A percentile compares a stretch with the other conserved stretches of the same genome.
Evolutionary conservation across 2,113 vertebrate species (phyloP).

Genomic region (Xenopus laevis): DNA sequence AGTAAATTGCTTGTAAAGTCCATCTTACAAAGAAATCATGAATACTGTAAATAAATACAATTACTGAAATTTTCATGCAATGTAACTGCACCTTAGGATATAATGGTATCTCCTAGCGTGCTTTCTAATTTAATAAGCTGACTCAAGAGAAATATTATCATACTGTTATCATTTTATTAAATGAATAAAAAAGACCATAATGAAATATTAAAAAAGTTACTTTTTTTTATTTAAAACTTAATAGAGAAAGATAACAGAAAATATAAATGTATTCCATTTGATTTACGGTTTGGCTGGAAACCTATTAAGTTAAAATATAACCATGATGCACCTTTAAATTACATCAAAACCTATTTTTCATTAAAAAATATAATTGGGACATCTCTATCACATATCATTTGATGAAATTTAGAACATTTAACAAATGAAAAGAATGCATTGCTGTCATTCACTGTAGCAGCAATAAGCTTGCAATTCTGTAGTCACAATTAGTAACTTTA

Average conservation of each 20-base stretch:
- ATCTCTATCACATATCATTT: slow-evolving; percentile 44
- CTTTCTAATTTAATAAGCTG: slow-evolving; percentile 59
- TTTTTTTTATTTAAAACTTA: slow-evolving; percentile 66
- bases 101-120: too few relatives aligned
- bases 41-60: too few relatives aligned
- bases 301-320: slow-evolving; percentile 58
- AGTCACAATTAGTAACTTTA: too few relatives aligned
- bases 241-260: slow-evolving; percentile 59
- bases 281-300: slow-evolving; percentile 66
- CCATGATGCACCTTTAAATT: slow-evolving; percentile 57
- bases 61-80: too few relatives aligned
- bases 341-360: slow-evolving; percentile 34
- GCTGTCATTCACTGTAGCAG: neutral
- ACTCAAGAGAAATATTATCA: slow-evolving; percentile 59
- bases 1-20: too few relatives aligned
- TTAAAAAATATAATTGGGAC: slow-evolving; percentile 48
- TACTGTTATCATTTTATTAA: slow-evolving; percentile 63
- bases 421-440: slow-evolving; percentile 1
- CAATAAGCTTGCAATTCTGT: too few relatives aligned
- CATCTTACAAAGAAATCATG: too few relatives aligned
- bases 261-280: slow-evolving; percentile 65
- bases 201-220: slow-evolving; percentile 62
- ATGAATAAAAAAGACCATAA: slow-evolving; percentile 65
- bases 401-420: slow-evolving; percentile 43
- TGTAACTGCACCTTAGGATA: too few relatives aligned